Evolutionary conservation across 2,888 invertebrate genomes (phyloP), one percentile per base, ranked within the genome.

Genomic region (Drosophila koepferae): DNA sequence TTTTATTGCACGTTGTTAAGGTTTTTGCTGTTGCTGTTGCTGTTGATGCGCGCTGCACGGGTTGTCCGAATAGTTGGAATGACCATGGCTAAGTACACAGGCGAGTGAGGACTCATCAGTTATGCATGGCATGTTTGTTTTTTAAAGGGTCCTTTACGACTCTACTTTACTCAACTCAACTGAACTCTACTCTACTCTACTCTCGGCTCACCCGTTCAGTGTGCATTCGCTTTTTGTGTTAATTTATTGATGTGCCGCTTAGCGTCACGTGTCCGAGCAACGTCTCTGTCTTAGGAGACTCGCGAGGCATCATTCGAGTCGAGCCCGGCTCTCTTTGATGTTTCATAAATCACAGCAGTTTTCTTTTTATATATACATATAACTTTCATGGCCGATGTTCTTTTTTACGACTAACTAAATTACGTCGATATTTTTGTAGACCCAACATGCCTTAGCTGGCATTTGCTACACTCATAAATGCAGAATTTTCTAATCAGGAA

Each of bases 51-150:
- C 54, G 36, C 51, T 51, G 66, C 44, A 38, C 46, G 67, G 46
- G 40, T 3, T 70, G 36, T 40, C 28, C 48, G 49, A 71, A 40
- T 12, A 49, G 44, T 53, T 46, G 40, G 40, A 40, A 41, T 40
- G 31, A 20, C 23, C 23, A 12, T 53, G 61, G 36, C 41, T 28
- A 28, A 23, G 34, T 59, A 41, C 49, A 31, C 40, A 20, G 18
- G 20, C 40, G 64, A 48, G 67, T 53, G 38, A 46, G 55, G 55
- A 76, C 78, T 87, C 87, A 86, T 89, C 85, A 81, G 82, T 72
- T 82, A 86, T 89, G 87, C 89, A 62, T 69, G 76, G 71, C 86
- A 81, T 86, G 89, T 86, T 80, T 77, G 82, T 67, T 77, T 80
- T 72, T 71, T 58, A 60, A 81, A 67, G 74, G 78, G 72, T 74